Evolutionary conservation across 2,888 invertebrate genomes (phyloP).

Genomic region (Morpho deidamia): DNA sequence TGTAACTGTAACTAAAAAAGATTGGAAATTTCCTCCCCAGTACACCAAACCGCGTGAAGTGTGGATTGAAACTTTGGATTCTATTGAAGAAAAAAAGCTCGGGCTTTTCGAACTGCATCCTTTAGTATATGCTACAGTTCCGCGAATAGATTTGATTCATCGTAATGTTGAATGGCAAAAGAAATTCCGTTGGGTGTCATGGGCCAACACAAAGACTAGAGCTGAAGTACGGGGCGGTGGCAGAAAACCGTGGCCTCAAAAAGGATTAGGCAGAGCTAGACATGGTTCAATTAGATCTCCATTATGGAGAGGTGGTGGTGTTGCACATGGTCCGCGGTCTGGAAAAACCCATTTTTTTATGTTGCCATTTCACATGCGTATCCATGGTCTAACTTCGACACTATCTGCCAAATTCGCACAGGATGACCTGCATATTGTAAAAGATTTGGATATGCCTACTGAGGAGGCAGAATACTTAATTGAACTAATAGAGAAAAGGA

Average conservation of each 20-base stretch:
- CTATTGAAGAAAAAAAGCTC: constrained; percentile 86
- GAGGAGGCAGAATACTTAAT: constrained; percentile 87
- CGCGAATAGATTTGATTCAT: constrained; percentile 92
- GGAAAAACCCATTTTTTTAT: constrained; percentile 96
- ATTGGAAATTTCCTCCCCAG: constrained; percentile 69
- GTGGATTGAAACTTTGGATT: constrained; percentile 92
- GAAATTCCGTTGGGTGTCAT: constrained; percentile 89
- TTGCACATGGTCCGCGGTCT: constrained; percentile 93
- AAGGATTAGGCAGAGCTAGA: constrained; percentile 92
- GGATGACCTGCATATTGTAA: constrained; percentile 95
- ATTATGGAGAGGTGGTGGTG: constrained; percentile 89
- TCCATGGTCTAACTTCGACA: constrained; percentile 89
- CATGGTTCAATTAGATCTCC: constrained; percentile 96
- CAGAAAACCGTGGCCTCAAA: constrained; percentile 98
- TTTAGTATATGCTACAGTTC: constrained; percentile 87
- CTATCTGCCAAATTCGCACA: constrained; percentile 95
- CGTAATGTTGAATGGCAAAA: constrained; percentile 92
- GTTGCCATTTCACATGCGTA: constrained; percentile 87
- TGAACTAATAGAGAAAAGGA: constrained; percentile 88
- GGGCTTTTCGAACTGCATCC: constrained; percentile 95
- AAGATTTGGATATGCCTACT: constrained; percentile 90
- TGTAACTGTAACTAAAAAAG: constrained; percentile 54
- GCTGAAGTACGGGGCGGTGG: constrained; percentile 95
- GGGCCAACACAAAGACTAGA: constrained; percentile 86
- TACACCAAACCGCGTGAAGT: constrained; percentile 84